Evolutionary conservation across 2,113 vertebrate species (phyloP).

Genomic region (Oncorhynchus mykiss): DNA sequence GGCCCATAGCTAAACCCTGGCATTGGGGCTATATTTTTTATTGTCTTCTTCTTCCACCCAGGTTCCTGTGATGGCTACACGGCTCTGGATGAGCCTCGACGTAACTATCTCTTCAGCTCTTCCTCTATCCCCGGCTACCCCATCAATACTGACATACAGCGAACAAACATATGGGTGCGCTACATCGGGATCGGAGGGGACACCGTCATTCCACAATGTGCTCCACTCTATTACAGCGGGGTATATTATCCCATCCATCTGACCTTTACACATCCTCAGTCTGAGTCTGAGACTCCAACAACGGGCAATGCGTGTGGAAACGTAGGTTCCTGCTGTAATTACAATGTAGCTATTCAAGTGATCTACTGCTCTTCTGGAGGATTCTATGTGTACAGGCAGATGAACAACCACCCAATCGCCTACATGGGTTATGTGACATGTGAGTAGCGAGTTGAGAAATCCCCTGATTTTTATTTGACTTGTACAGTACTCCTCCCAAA

Average conservation of each 20-base stretch:
- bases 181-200: conserved; percentile 57
- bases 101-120: conserved; percentile 36
- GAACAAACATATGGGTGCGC: conserved; percentile 40
- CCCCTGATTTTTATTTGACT: too few relatives aligned
- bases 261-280: not conserved
- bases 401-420: rapidly evolving
- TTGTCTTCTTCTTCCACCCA: not conserved
- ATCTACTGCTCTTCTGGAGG: conserved; percentile 37
- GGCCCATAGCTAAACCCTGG: too few relatives aligned
- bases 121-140: not conserved
- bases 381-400: conserved; percentile 48
- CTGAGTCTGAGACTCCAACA: not conserved
- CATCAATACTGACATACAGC: rapidly evolving
- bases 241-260: rapidly evolving
- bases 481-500: too few relatives aligned
- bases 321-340: rapidly evolving
- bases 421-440: conserved; percentile 3
- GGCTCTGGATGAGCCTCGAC: conserved; percentile 45
- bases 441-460: conserved; percentile 21
- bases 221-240: rapidly evolving
- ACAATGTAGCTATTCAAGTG: not conserved
- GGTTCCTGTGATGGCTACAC: conserved; percentile 21
- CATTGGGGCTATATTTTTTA: too few relatives aligned
- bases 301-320: not conserved
- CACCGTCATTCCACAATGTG: not conserved